phyloP scores from a whole-genome alignment of 2,797 vertebrate genomes.

The Bradypodion ventrale region DNA sequence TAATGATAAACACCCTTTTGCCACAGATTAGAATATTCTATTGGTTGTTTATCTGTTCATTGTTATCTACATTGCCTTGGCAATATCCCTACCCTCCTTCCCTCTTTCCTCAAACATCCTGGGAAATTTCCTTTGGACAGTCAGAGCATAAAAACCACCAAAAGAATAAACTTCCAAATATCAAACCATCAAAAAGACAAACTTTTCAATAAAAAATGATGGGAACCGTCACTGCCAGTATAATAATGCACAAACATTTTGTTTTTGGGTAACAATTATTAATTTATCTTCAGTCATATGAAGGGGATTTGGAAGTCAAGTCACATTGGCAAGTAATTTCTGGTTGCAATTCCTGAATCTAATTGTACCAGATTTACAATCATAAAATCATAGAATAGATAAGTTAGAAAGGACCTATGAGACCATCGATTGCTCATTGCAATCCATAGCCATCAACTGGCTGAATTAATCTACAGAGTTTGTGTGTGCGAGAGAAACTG shows the following conservation, averaged over 20 bases:
- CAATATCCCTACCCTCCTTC: too few species aligned
- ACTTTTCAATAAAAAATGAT: neutral
- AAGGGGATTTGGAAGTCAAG: constrained; percentile 36
- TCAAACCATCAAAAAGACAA: neutral
- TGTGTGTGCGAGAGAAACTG: neutral
- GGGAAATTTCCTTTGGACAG: neutral
- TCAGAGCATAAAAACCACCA: neutral
- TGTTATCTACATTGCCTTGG: neutral
- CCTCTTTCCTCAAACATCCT: neutral
- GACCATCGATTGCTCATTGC: too few species aligned
- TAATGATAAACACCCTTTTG: neutral
- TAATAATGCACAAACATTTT: neutral
- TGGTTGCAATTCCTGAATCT: constrained; percentile 40
- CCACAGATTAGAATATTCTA: neutral
- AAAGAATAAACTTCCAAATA: neutral
- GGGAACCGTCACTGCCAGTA: neutral
- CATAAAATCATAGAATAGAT: too few species aligned
- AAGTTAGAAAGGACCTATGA: too few species aligned
- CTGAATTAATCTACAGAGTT: constrained; percentile 28
- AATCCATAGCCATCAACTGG: constrained; percentile 46
- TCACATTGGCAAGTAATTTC: constrained; percentile 39
- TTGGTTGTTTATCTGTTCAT: neutral
- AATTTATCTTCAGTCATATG: constrained; percentile 22
- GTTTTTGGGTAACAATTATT: neutral
- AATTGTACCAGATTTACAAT: constrained; percentile 48